Conservation (phyloP, 2,797 vertebrate genomes). For the Rhyacichthys aspro region DNA sequence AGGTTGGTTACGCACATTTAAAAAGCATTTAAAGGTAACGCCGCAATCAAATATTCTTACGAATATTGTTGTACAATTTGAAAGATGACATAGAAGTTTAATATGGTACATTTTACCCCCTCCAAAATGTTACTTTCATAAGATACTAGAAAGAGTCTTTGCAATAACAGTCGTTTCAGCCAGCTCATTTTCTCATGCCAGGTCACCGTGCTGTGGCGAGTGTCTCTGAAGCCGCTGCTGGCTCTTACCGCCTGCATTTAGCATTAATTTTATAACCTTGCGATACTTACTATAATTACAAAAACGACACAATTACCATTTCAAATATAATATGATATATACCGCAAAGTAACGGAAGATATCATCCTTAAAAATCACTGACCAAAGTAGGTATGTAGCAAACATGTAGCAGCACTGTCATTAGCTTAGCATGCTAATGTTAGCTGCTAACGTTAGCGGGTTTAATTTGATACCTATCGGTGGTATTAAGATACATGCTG, state of each 20-base stretch:
- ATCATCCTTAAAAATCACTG: constrained; percentile 51
- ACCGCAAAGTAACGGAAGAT: constrained; percentile 57
- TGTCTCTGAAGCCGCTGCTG: constrained; percentile 88
- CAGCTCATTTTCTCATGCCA: constrained; percentile 73
- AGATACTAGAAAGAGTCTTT: constrained; percentile 31
- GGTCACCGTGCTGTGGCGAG: constrained; percentile 78
- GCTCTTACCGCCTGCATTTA: constrained; percentile 88
- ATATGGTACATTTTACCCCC: too few species aligned
- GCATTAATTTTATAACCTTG: constrained; percentile 76
- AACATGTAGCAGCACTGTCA: constrained; percentile 68
- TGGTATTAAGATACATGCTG: not conserved
- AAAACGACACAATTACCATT: constrained; percentile 50
- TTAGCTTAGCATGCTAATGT: constrained; percentile 68
- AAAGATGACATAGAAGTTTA: not conserved
- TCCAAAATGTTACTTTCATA: constrained; percentile 18
- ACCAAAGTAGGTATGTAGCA: constrained; percentile 68
- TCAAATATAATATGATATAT: constrained; percentile 63
- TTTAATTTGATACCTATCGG: constrained; percentile 35
- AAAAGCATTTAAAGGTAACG: too few species aligned
- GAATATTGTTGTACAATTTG: not conserved
- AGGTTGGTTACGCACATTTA: constrained; percentile 42
- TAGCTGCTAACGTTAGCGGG: constrained; percentile 59
- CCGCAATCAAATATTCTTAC: not conserved
- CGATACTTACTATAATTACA: constrained; percentile 74
- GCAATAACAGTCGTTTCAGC: constrained; percentile 65